Conservation (phyloP, 2,797 vertebrate genomes). For the Mormyrus hasselquistii region DNA sequence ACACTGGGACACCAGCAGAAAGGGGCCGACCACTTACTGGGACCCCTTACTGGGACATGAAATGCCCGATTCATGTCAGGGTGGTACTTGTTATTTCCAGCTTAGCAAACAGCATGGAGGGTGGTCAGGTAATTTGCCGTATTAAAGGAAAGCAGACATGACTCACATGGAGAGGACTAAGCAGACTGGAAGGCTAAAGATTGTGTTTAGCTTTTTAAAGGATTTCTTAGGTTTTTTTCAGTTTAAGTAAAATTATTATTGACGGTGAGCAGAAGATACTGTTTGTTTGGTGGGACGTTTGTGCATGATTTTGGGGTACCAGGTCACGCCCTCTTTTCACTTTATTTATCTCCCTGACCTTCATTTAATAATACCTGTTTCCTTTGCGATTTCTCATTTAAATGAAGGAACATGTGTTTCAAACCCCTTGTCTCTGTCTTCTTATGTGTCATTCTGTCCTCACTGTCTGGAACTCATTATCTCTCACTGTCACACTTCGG, state of each 20-base stretch:
- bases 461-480: not conserved
- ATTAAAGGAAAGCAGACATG: not conserved
- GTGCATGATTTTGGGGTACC: not conserved
- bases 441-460: not conserved
- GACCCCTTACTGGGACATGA: not conserved
- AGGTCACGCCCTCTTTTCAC: not conserved
- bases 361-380: not conserved
- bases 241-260: not conserved
- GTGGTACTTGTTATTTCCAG: not conserved
- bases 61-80: not conserved
- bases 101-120: not conserved
- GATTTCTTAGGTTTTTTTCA: not conserved
- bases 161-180: not conserved
- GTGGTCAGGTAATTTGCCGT: not conserved
- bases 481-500: not conserved
- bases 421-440: not conserved
- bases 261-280: not conserved
- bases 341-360: not conserved
- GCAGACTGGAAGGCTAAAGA: not conserved
- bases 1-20: not conserved
- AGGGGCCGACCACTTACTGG: not conserved
- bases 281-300: not conserved
- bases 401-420: not conserved
- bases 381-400: not conserved
- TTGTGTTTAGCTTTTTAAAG: not conserved